Base-by-base conservation (phyloP, 1,140 invertebrate species). In the Trachymyrmex septentrionalis region DNA sequence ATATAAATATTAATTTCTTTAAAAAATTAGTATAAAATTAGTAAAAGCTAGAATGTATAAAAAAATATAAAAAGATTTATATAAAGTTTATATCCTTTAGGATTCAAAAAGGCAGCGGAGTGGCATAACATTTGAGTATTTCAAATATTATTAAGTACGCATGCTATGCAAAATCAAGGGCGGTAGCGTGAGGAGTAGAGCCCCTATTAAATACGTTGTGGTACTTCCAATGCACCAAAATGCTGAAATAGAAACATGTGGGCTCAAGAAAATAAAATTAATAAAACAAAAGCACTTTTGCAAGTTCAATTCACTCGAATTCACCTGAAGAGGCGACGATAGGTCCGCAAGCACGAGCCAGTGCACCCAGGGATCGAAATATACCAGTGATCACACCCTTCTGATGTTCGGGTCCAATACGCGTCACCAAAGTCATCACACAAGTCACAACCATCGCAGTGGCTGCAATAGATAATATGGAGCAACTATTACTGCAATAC, bases 391-490 rank as follows among this genome's bases (percentile, higher is more conserved):
- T 97, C 10, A 97, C 97, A 24, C 99, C 99, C 93, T 99, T 99
- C 93, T 99, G 98, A 92, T 97, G 97, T 76, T 96, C 96, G 27
- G 97, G 96, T 6, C 98, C 98, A 94, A 97, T 97, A 84, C 97
- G 96, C 7, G 98, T 98, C 0, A 98, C 98, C 93, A 99, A 94
- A 14, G 98, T 98, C 87, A 98, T 99, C 93, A 99, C 96, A 94
- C 98, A 99, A 30, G 99, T 99, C 10, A 99, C 98, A 63, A 99
- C 98, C 94, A 99, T 98, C 5, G 98, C 98, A 2, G 99, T 99
- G 14, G 98, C 98, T 98, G 92, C 34, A 94, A 93, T 16, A 87
- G 10, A 71, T 4, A 55, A 27, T 24, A 38, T 16, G 14, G 21
- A 69, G 57, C 6, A 24, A 48, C 48, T 34, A 0, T 50, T 61